Percentiles rank a stretch among this genome's conserved stretches.
Evolutionary conservation across 2,797 vertebrate species (phyloP).

Genomic region (Leptoclinus maculatus): DNA sequence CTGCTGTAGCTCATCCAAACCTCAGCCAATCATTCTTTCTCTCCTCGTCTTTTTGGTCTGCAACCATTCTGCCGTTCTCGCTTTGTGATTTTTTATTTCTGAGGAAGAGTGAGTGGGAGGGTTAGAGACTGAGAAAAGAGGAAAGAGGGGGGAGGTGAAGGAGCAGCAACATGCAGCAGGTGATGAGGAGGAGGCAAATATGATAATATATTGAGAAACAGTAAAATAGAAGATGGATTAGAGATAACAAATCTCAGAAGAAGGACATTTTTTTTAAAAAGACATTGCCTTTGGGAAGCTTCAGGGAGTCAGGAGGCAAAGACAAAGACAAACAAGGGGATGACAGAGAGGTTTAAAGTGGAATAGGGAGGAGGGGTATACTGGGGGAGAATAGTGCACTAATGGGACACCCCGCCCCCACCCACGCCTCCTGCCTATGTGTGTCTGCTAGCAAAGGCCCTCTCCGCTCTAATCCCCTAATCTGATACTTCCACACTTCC

Average conservation of each 20-base stretch:
- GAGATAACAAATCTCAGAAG: slow-evolving; percentile 31
- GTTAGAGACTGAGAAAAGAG: slow-evolving; percentile 2
- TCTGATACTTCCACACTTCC: slow-evolving; percentile 69
- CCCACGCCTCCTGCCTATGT: not conserved
- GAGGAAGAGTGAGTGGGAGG: slow-evolving; percentile 25
- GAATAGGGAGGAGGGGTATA: not conserved
- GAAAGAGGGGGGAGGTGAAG: slow-evolving; percentile 7
- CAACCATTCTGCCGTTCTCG: slow-evolving; percentile 1
- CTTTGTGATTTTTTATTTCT: slow-evolving; percentile 15
- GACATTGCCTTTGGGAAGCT: slow-evolving; percentile 15
- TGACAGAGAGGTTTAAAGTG: slow-evolving; percentile 24
- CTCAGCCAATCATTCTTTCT: slow-evolving; percentile 28
- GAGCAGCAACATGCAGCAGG: slow-evolving; percentile 21
- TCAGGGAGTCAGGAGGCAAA: not conserved
- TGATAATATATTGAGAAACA: slow-evolving; percentile 10
- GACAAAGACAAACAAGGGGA: not conserved
- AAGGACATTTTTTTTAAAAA: not conserved
- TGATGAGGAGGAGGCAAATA: slow-evolving; percentile 9
- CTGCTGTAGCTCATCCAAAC: slow-evolving; percentile 45
- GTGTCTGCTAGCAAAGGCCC: slow-evolving; percentile 44
- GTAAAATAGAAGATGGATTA: slow-evolving; percentile 11
- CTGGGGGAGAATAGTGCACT: slow-evolving; percentile 17
- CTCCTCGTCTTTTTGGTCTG: slow-evolving; percentile 2
- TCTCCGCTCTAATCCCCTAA: slow-evolving; percentile 71
- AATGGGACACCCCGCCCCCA: slow-evolving; percentile 31